Percentiles rank a stretch among this genome's conserved stretches.
These are phyloP conservation scores for Megathymus violae DNA, from an alignment of 1,140 invertebrate genomes.

Conservation along the genomic window DNA sequence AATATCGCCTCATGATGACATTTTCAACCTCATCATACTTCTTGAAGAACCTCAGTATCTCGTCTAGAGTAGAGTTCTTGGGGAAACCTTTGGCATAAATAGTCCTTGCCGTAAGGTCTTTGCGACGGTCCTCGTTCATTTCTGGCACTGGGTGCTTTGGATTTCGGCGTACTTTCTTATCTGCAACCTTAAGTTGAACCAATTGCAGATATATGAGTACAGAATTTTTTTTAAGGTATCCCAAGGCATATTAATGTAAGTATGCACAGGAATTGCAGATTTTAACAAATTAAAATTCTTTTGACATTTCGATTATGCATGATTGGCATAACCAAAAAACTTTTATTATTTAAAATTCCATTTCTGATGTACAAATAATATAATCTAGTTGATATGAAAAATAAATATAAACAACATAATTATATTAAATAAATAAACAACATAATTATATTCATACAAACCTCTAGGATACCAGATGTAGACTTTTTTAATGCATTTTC, in stretches of 20 bases:
- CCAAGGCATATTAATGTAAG: too few species aligned
- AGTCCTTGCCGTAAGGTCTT: slow-evolving; percentile 90
- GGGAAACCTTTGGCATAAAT: slow-evolving; percentile 97
- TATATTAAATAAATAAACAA: too few species aligned
- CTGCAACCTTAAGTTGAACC: slow-evolving; percentile 87
- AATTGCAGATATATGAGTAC: too few species aligned
- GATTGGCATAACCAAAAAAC: too few species aligned
- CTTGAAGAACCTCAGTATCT: slow-evolving; percentile 90
- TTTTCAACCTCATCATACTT: slow-evolving; percentile 90
- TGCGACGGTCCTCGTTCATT: slow-evolving; percentile 91
- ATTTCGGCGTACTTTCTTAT: slow-evolving; percentile 92
- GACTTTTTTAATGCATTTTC: slow-evolving; percentile 90
- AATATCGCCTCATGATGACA: slow-evolving; percentile 89
- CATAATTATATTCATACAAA: slow-evolving; percentile 66
- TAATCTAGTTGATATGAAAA: too few species aligned
- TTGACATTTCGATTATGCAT: too few species aligned
- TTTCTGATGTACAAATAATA: too few species aligned
- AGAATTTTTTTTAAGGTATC: too few species aligned
- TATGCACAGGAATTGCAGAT: too few species aligned
- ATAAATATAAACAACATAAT: too few species aligned
- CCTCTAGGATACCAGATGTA: slow-evolving; percentile 89
- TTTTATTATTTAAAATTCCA: too few species aligned
- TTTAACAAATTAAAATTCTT: too few species aligned
- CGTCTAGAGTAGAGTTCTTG: slow-evolving; percentile 87
- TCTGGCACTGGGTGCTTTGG: slow-evolving; percentile 92